These are phyloP conservation scores for Denticeps clupeoides DNA, from an alignment of 2,797 vertebrate genomes.

Conservation along the genomic window DNA sequence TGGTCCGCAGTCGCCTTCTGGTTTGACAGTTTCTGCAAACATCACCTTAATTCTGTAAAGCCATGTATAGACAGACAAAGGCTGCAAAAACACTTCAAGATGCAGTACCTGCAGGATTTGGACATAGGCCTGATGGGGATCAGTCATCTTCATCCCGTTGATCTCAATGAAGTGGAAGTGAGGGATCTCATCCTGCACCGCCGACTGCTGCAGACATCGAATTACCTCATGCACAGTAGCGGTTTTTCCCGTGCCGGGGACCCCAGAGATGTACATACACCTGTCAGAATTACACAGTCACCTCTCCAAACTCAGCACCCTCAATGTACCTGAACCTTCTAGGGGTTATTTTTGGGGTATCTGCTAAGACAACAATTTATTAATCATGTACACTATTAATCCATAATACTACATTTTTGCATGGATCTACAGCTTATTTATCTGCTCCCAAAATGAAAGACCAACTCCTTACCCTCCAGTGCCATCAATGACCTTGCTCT, in stretches of 20 bases:
- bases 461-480: constrained; percentile 91
- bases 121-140: constrained; percentile 90
- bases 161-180: constrained; percentile 77
- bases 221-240: constrained; percentile 88
- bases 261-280: constrained; percentile 96
- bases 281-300: constrained; percentile 37
- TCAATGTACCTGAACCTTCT: no score
- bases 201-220: constrained; percentile 68
- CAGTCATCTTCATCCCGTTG: constrained; percentile 97
- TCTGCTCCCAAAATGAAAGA: background rate
- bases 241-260: constrained; percentile 93
- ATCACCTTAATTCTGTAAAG: no score
- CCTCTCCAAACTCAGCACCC: background rate
- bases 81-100: no score
- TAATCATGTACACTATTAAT: no score
- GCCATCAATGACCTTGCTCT: constrained; percentile 82
- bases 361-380: no score
- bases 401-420: no score
- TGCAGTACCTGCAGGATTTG: constrained; percentile 75
- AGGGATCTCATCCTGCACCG: constrained; percentile 66
- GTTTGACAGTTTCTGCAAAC: constrained; percentile 83
- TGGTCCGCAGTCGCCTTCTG: constrained; percentile 83
- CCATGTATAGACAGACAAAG: no score
- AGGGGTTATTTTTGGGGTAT: no score
- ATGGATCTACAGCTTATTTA: no score